Percentiles rank a stretch among this genome's conserved stretches.
Evolutionary conservation across 2,113 vertebrate genomes (phyloP).

Genomic region (Cichladusa arquata): DNA sequence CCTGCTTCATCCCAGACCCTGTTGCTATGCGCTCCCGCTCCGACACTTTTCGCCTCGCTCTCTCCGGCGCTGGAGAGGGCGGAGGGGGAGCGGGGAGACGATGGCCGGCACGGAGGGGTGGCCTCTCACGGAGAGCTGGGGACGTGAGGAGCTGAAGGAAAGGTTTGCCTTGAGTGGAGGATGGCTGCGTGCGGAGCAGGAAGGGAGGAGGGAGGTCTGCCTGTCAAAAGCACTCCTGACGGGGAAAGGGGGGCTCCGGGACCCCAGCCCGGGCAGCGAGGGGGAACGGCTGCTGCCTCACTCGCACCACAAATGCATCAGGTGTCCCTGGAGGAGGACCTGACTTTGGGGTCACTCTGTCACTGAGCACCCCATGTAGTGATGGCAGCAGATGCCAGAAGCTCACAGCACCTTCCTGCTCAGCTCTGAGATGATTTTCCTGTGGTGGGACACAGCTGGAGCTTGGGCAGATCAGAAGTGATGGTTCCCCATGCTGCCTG

Average conservation of each 20-base stretch:
- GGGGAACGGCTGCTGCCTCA: background rate
- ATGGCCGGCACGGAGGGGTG: background rate
- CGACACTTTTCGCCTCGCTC: background rate
- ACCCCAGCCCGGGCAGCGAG: background rate
- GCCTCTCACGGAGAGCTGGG: background rate
- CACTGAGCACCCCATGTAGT: rapidly evolving
- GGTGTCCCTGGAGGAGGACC: background rate
- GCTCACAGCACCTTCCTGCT: background rate
- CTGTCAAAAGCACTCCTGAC: background rate
- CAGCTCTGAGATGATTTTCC: background rate
- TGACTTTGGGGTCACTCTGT: background rate
- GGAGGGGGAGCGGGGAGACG: background rate
- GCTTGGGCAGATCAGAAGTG: background rate
- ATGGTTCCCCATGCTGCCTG: rapidly evolving
- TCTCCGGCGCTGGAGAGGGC: background rate
- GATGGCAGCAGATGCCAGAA: background rate
- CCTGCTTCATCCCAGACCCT: constrained; percentile 73
- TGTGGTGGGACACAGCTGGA: background rate
- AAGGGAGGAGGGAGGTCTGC: constrained; percentile 43
- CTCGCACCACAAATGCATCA: background rate
- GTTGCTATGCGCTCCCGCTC: constrained; percentile 47
- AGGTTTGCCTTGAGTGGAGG: background rate
- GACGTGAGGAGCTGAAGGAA: background rate
- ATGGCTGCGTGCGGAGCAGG: background rate
- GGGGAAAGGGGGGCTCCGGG: background rate